A percentile compares a stretch with the other conserved stretches of the same genome.
phyloP scores from a whole-genome alignment of 2,113 vertebrate genomes.

The Takifugu flavidus region DNA sequence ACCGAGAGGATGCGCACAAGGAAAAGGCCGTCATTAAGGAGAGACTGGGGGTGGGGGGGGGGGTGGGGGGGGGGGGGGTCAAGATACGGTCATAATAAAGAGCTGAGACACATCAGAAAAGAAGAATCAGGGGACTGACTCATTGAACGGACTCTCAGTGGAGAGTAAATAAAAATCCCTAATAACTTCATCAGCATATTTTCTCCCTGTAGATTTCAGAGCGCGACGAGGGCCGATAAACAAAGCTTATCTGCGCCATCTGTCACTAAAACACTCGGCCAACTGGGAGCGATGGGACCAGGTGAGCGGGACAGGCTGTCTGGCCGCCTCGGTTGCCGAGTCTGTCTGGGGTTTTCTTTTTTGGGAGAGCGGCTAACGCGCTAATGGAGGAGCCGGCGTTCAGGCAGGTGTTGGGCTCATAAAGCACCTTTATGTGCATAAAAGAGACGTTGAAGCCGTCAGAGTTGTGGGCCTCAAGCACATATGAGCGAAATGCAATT shows the following conservation, averaged over 20 bases:
- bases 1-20: conserved; percentile 6
- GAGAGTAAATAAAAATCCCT: conserved; percentile 12
- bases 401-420: conserved; percentile 50
- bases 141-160: conserved; percentile 15
- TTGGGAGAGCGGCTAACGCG: conserved; percentile 31
- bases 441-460: conserved; percentile 28
- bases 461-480: conserved; percentile 29
- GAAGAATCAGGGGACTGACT: conserved; percentile 38
- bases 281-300: conserved; percentile 45
- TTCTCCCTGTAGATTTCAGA: conserved; percentile 25
- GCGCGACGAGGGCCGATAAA: conserved; percentile 39
- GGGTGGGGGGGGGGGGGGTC: conserved; percentile 20
- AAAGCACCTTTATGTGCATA: conserved; percentile 52
- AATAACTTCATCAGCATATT: conserved; percentile 47
- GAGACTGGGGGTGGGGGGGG: conserved; percentile 19
- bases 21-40: conserved; percentile 27
- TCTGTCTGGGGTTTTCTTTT: conserved; percentile 8
- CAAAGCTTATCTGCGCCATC: conserved; percentile 52
- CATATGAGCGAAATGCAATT: conserved; percentile 48
- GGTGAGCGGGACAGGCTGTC: conserved; percentile 15
- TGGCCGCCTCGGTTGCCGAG: conserved; percentile 25
- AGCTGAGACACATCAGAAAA: conserved; percentile 9
- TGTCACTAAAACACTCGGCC: conserved; percentile 47
- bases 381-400: conserved; percentile 4
- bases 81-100: conserved; percentile 20